Percentiles rank a stretch among this genome's conserved stretches.
phyloP scores from a whole-genome alignment of 2,797 vertebrate genomes.

The Lophotriccus pileatus region DNA sequence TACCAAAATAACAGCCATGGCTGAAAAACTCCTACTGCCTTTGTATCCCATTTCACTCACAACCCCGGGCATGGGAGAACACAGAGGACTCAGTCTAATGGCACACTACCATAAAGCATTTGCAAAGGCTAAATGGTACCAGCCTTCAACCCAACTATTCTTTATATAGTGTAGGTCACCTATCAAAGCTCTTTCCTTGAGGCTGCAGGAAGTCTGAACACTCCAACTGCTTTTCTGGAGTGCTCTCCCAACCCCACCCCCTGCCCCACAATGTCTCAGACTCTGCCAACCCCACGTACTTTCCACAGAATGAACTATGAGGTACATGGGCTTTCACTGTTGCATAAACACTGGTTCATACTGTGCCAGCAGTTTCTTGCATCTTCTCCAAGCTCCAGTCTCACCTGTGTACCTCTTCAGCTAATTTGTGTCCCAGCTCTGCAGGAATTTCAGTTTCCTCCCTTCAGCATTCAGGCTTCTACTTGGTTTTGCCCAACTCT shows the following conservation, averaged over 20 bases:
- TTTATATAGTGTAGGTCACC: neutral
- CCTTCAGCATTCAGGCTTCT: neutral
- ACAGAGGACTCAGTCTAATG: accelerated
- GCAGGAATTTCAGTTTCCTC: neutral
- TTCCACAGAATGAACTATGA: neutral
- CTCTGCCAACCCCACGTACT: neutral
- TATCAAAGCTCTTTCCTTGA: neutral
- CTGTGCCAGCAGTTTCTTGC: neutral
- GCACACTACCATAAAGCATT: accelerated
- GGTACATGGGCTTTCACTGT: accelerated
- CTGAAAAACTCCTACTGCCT: neutral
- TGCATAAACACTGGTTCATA: neutral
- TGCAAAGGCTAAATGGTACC: neutral
- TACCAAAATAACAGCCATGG: neutral
- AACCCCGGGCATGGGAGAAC: accelerated
- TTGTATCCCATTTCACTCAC: neutral
- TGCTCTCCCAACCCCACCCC: neutral
- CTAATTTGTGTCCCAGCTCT: neutral
- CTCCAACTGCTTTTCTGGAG: neutral
- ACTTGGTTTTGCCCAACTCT: neutral
- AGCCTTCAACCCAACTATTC: neutral
- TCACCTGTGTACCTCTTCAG: neutral
- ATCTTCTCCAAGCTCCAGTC: neutral
- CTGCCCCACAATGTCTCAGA: neutral
- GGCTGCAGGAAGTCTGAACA: neutral